These are phyloP conservation scores for Oceanites oceanicus DNA, from an alignment of 2,113 vertebrate species.

Conservation along the genomic window DNA sequence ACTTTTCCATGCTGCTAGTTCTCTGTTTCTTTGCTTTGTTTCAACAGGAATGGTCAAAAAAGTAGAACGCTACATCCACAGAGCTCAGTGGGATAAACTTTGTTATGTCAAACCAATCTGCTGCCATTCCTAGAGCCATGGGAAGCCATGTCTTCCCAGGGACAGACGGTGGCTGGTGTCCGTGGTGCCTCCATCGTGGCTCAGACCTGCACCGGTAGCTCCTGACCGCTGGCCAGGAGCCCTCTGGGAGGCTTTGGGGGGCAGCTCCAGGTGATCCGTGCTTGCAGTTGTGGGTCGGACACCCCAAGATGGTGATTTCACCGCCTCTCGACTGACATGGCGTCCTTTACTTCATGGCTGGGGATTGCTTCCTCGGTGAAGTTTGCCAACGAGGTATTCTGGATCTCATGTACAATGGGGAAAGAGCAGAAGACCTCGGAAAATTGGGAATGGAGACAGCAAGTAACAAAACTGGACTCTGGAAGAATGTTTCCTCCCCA, in stretches of 20 bases:
- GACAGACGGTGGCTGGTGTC: not conserved
- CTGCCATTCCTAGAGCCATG: not conserved
- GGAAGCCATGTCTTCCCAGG: not conserved
- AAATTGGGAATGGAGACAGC: too few relatives aligned
- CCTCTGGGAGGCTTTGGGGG: too few relatives aligned
- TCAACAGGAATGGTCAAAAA: not conserved
- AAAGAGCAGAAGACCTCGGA: not conserved
- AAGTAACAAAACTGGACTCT: not conserved
- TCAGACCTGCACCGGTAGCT: accelerated
- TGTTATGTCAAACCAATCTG: accelerated
- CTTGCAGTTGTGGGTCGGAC: not conserved
- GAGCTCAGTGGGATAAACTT: not conserved
- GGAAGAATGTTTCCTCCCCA: not conserved
- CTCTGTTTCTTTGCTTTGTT: not conserved
- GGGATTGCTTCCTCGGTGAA: not conserved
- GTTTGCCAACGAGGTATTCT: not conserved
- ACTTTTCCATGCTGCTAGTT: not conserved
- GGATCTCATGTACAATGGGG: too few relatives aligned
- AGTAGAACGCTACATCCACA: not conserved
- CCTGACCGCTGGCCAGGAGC: not conserved
- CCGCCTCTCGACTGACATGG: too few relatives aligned
- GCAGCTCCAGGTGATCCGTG: not conserved
- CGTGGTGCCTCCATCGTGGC: accelerated
- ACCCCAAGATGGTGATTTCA: not conserved
- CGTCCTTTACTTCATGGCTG: not conserved